Base-by-base conservation (phyloP, 2,888 invertebrate genomes). In the Meandrusa payeni region DNA sequence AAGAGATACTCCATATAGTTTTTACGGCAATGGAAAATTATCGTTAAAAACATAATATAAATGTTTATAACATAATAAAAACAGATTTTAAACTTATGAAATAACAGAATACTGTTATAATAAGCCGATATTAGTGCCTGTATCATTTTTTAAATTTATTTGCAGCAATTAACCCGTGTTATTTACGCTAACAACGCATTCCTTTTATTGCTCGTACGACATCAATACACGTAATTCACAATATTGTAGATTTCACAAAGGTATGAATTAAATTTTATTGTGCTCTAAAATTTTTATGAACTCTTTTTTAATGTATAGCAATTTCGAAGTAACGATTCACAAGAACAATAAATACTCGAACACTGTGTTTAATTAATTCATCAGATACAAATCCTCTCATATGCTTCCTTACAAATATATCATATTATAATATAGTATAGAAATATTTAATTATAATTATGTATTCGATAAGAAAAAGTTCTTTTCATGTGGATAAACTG, bases 181-280 rank as follows among this genome's bases (percentile, higher is more conserved):
- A 38, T 38, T 32, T 43, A 43, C 29, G 13, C 12, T 37, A 43
- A 43, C 11, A 38, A 38, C 31, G 23, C 23, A 11, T 20, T 32
- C 20, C 9, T 24, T 38, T 43, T 43, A 43, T 24, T 32, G 17
- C 37, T 15, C 10, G 10, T 10, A 27, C 12, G 22, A 31, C 26
- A 32, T 26, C 32, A 9, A 15, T 22, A 20, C 31, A 29, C 24
- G 26, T 38, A 13, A 43, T 43, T 27, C 32, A 38, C 32, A 27
- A 27, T 20, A 22, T 32, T 43, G 27, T 38, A 43, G 32, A 26
- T 32, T 38, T 43, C 28, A 20, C 39, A 29, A 28, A 33, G 7
- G 23, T 40, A 34, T 34, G 34, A 34, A 39, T 34, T 24, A 28
- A 38, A 31, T 33, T 47, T 42, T 38, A 38, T 20, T 44, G 17